phyloP scores from a whole-genome alignment of 2,113 vertebrate genomes.

The Coryphaenoides rupestris region DNA sequence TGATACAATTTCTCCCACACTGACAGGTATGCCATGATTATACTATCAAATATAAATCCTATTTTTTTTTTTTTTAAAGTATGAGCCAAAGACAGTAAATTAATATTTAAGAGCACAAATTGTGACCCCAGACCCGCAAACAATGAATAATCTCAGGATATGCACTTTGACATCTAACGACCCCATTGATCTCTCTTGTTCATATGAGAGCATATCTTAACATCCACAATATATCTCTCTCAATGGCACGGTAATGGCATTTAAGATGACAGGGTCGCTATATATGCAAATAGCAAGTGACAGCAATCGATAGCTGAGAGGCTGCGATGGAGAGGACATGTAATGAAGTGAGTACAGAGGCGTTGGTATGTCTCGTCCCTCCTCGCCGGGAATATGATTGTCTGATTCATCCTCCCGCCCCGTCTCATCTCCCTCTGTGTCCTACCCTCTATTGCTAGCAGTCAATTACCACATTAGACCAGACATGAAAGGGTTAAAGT shows the following conservation, averaged over 20 bases:
- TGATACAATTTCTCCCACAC: no score
- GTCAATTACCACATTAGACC: no score
- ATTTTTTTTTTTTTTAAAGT: no score
- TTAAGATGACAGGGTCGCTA: conserved; percentile 8
- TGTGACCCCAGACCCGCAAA: no score
- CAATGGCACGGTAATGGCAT: conserved; percentile 2
- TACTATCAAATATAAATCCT: no score
- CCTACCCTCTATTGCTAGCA: no score
- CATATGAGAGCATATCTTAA: conserved; percentile 3
- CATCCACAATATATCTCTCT: conserved; percentile 9
- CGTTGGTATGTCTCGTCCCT: no score
- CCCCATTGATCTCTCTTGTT: background rate
- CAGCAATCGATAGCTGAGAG: conserved; percentile 25
- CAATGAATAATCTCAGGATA: background rate
- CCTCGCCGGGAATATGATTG: background rate
- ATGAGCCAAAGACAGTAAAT: no score
- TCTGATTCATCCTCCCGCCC: no score
- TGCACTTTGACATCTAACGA: background rate
- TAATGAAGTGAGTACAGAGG: conserved; percentile 7
- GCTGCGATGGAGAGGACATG: conserved; percentile 20
- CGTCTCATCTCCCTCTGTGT: no score
- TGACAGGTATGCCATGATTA: no score
- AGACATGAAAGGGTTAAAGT: background rate
- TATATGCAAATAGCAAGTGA: conserved; percentile 35
- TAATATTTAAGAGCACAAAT: no score